Evolutionary conservation across 1,140 invertebrate species (phyloP).

Genomic region (Hylyphantes graminicola): DNA sequence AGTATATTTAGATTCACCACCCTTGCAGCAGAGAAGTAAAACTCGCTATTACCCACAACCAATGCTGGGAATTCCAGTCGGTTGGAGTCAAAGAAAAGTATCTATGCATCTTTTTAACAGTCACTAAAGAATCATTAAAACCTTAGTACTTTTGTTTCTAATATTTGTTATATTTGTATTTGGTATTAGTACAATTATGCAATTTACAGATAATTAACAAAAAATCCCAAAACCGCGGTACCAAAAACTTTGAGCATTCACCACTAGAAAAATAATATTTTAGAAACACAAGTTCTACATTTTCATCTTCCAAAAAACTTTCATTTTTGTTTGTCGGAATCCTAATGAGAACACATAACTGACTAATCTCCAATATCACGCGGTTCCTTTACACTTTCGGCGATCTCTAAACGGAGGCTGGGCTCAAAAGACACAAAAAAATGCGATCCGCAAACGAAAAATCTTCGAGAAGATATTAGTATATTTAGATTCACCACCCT

Average conservation of each 20-base stretch:
- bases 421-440: not conserved
- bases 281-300: no score
- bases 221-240: no score
- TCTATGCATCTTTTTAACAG: no score
- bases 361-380: slow-evolving; percentile 28
- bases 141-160: no score
- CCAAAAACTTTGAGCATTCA: no score
- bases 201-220: no score
- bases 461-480: slow-evolving; percentile 32
- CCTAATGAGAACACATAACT: not conserved
- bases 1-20: slow-evolving; percentile 46
- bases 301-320: not conserved
- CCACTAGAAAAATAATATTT: no score
- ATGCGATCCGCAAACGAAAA: slow-evolving; percentile 2
- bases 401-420: slow-evolving; percentile 18
- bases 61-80: slow-evolving; percentile 24
- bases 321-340: no score
- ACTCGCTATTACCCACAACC: slow-evolving; percentile 20
- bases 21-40: not conserved
- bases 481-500: slow-evolving; percentile 41
- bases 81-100: slow-evolving; percentile 29
- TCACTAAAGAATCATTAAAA: no score
- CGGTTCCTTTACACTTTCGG: not conserved
- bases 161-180: no score
- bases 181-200: no score